Conservation (phyloP, 2,797 vertebrate genomes). For the Protonibea diacanthus region DNA sequence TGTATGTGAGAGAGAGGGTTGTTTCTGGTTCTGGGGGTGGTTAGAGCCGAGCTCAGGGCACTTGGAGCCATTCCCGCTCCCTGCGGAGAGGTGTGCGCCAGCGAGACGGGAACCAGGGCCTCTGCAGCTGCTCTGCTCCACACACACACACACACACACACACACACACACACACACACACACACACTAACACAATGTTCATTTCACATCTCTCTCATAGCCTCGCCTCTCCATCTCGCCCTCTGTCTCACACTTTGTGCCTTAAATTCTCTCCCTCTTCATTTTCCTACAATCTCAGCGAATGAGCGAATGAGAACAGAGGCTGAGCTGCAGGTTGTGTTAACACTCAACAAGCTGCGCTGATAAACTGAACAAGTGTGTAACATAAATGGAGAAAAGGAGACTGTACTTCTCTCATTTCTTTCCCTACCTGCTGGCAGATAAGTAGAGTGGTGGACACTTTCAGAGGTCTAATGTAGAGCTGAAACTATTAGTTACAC, state of each 20-base stretch:
- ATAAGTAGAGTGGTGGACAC: neutral
- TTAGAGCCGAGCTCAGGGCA: slow-evolving; percentile 44
- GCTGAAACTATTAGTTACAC: no score
- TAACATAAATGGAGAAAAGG: neutral
- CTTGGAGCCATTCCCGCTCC: slow-evolving; percentile 64
- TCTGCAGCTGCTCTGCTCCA: slow-evolving; percentile 71
- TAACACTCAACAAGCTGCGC: neutral
- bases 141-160: slow-evolving; percentile 24
- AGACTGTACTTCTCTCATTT: neutral
- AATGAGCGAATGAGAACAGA: neutral
- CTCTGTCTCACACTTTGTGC: neutral
- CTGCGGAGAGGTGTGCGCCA: slow-evolving; percentile 67
- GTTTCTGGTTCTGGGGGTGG: slow-evolving; percentile 47
- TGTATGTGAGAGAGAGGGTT: neutral
- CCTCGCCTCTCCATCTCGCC: slow-evolving; percentile 4
- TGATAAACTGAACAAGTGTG: neutral
- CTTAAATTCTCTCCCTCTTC: slow-evolving; percentile 2
- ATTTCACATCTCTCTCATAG: slow-evolving; percentile 33
- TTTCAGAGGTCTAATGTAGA: neutral
- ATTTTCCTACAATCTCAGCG: neutral
- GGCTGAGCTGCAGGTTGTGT: no score
- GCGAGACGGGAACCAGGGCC: slow-evolving; percentile 64
- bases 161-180: slow-evolving; percentile 11
- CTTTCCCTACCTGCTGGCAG: neutral
- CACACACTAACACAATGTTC: slow-evolving; percentile 27